phyloP scores from a whole-genome alignment of 2,797 vertebrate genomes.

The Pteropus rufus region DNA sequence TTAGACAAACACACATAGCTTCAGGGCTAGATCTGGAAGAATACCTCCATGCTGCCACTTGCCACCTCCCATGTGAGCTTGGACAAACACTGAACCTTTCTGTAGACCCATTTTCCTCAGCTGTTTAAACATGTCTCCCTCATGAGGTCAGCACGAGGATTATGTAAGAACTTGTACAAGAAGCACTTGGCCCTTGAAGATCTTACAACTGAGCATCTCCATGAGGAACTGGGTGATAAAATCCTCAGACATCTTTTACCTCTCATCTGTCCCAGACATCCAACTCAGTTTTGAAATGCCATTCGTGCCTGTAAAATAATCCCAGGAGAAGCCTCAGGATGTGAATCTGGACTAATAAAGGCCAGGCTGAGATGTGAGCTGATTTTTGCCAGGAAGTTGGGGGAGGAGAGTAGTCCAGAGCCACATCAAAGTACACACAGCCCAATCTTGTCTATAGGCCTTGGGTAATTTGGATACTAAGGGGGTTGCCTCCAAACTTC shows the following conservation, averaged over 20 bases:
- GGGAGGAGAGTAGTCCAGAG: background rate
- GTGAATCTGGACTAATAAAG: background rate
- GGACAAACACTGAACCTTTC: background rate
- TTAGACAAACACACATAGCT: background rate
- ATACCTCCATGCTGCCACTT: background rate
- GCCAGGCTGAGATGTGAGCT: background rate
- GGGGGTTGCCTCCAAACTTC: background rate
- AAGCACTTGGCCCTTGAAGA: background rate
- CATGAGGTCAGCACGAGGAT: background rate
- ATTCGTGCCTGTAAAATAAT: background rate
- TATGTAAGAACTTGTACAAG: background rate
- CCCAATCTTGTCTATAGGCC: background rate
- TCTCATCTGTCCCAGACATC: accelerated
- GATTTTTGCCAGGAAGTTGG: background rate
- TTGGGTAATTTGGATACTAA: background rate
- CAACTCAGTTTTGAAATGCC: background rate
- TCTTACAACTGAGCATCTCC: background rate
- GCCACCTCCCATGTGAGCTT: background rate
- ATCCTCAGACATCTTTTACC: background rate
- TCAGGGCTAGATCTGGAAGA: background rate
- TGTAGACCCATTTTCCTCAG: background rate
- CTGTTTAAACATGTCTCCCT: background rate
- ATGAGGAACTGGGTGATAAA: background rate
- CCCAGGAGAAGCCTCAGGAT: background rate
- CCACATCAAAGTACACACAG: too few relatives aligned